These are phyloP conservation scores for Nautilus pompilius DNA, from an alignment of 1,140 invertebrate species.

Conservation along the genomic window DNA sequence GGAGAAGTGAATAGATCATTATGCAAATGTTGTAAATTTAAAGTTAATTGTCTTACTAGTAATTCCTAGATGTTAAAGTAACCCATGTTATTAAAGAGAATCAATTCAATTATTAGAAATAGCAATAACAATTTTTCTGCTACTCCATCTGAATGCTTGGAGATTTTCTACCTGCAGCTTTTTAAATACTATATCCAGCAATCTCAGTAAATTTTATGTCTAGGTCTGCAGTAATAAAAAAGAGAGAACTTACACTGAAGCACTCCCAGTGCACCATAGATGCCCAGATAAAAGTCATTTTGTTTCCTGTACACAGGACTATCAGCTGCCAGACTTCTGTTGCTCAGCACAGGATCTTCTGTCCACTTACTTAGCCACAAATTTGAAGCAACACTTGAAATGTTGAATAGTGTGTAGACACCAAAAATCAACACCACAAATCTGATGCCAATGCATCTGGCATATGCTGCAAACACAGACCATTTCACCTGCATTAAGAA, in stretches of 20 bases:
- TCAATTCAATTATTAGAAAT: too few relatives aligned
- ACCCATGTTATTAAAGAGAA: too few relatives aligned
- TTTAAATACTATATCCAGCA: too few relatives aligned
- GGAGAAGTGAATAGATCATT: too few relatives aligned
- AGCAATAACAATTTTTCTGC: too few relatives aligned
- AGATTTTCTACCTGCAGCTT: too few relatives aligned
- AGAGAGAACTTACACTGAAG: slow-evolving; percentile 8
- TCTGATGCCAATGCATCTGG: slow-evolving; percentile 76
- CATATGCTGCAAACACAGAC: slow-evolving; percentile 82
- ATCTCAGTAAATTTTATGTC: too few relatives aligned
- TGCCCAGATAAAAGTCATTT: slow-evolving; percentile 11
- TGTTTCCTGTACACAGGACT: slow-evolving; percentile 5
- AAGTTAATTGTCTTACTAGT: too few relatives aligned
- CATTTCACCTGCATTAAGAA: slow-evolving; percentile 85
- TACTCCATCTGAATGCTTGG: too few relatives aligned
- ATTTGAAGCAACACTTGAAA: slow-evolving; percentile 14
- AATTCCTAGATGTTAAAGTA: too few relatives aligned
- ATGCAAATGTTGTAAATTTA: too few relatives aligned
- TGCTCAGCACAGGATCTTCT: slow-evolving; percentile 13
- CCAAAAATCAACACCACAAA: slow-evolving; percentile 66
- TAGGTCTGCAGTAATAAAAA: too few relatives aligned
- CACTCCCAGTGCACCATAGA: slow-evolving; percentile 12
- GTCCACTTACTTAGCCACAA: slow-evolving; percentile 20
- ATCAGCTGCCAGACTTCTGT: slow-evolving; percentile 3
- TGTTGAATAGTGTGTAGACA: slow-evolving; percentile 30